Evolutionary conservation across 2,888 invertebrate genomes (phyloP), one percentile per base, ranked within the genome.

Genomic region (Nebria salina): DNA sequence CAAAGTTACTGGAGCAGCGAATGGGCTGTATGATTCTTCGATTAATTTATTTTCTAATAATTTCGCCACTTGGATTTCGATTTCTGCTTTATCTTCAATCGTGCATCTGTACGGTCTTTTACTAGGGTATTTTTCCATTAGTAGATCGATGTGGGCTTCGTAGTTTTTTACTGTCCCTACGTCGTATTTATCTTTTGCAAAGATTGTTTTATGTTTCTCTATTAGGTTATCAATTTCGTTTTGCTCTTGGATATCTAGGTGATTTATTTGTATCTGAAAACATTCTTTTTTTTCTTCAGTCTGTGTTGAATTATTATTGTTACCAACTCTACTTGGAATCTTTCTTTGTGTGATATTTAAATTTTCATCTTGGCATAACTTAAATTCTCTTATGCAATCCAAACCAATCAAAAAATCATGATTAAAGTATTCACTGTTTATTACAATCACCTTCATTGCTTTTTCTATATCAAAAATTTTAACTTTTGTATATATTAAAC

Each of bases 131-230:
- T 83, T 83, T 74, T 83, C 78, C 65, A 79, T 43, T 43, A 78
- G 13, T 26, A 82, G 72, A 65, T 83, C 75, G 42, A 81, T 84
- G 43, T 77, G 42, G 15, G 85, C 85, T 84, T 85, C 84, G 81
- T 85, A 84, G 74, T 84, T 79, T 74, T 74, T 83, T 13, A 85
- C 83, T 20, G 76, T 83, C 6, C 85, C 84, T n/a, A 84, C 81
- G 75, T 84, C 85, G 76, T 84, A 85, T 83, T 84, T 85, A 75
- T 84, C 83, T 83, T 84, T 85, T n/a, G 84, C 84, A 76, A 85
- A 85, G 34, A 84, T 76, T 73, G 26, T 6, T 65, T 83, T 83
- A 82, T 84, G 83, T 82, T 82, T 83, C 11, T 83, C 79, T 9
- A 85, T 81, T 54, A 85, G 43, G 70, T 77, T 81, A 68, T 84